These are phyloP conservation scores for Orbicella faveolata DNA, from an alignment of 64 coral and sea anemone genomes.

Conservation along the genomic window DNA sequence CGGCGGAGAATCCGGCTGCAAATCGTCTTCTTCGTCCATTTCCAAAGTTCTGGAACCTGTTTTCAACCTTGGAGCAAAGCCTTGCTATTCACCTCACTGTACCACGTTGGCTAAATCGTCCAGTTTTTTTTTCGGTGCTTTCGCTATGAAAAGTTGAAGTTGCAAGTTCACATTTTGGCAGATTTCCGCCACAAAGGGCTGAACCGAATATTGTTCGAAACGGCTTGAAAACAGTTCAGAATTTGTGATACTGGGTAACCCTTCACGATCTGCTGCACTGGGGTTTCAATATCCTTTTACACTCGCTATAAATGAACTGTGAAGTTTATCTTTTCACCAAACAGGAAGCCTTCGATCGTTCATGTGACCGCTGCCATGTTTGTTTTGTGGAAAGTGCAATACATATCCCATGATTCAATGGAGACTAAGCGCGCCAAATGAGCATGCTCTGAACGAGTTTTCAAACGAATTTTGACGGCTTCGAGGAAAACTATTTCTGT, in stretches of 20 bases:
- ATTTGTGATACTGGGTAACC: background rate
- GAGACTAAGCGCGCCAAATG: background rate
- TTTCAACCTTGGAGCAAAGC: background rate
- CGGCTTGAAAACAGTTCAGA: background rate
- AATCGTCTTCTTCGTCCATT: conserved; percentile 77
- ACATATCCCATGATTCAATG: conserved; percentile 43
- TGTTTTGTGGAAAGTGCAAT: background rate
- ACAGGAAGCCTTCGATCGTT: background rate
- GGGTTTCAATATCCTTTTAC: background rate
- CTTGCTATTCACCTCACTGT: background rate
- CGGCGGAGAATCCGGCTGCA: conserved; percentile 86
- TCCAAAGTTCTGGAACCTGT: background rate
- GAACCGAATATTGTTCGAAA: background rate
- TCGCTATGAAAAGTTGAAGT: background rate
- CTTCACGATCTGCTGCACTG: background rate
- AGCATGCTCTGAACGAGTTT: conserved; percentile 38
- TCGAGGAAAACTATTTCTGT: background rate
- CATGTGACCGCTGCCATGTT: conserved; percentile 54
- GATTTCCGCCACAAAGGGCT: background rate
- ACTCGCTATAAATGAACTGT: background rate
- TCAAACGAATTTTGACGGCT: background rate
- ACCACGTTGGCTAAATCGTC: too few relatives aligned
- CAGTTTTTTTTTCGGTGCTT: background rate
- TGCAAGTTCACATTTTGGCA: background rate
- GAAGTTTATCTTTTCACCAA: background rate